Conservation (phyloP, 2,797 vertebrate species). For the Argya squamiceps region DNA sequence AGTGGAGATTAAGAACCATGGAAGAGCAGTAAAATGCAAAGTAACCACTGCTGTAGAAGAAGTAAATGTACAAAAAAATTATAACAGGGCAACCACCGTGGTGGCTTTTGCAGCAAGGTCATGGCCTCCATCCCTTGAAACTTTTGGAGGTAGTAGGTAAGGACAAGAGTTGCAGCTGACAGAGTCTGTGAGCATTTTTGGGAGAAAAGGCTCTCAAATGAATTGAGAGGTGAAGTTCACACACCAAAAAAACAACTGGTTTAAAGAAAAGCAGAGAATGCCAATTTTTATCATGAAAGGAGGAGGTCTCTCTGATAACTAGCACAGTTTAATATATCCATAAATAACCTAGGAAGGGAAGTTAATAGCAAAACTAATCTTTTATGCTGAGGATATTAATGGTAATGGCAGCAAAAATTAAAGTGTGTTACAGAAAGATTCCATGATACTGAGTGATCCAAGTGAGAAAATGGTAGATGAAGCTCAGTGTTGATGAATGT, state of each 20-base stretch:
- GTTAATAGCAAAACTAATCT: neutral
- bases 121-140: neutral
- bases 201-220: neutral
- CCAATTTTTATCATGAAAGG: neutral
- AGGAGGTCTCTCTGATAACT: neutral
- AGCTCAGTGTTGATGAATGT: neutral
- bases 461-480: neutral
- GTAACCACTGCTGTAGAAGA: neutral
- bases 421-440: neutral
- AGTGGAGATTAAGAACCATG: neutral
- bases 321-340: neutral
- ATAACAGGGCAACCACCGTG: accelerated
- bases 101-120: neutral
- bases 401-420: neutral
- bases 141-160: neutral
- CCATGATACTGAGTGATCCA: neutral
- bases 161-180: neutral
- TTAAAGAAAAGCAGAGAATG: neutral
- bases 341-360: neutral
- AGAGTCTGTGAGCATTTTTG: neutral
- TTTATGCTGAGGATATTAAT: neutral
- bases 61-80: neutral
- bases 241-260: neutral
- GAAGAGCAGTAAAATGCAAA: neutral
- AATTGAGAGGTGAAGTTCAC: neutral